Evolutionary conservation across 2,113 vertebrate species (phyloP).

Genomic region (Cochlearius cochlearius): DNA sequence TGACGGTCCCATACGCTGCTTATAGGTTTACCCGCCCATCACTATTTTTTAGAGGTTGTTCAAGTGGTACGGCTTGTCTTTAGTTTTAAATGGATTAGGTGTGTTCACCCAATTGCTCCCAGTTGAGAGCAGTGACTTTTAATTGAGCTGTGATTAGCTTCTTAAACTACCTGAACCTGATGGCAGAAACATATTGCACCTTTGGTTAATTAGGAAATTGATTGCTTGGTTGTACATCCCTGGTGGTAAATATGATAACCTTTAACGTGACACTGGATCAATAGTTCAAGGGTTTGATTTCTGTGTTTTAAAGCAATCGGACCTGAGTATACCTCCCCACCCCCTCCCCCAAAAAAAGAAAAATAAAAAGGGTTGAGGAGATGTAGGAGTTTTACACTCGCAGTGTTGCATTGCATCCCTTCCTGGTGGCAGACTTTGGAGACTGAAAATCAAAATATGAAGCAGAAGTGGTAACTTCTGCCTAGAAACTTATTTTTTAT

Average conservation of each 20-base stretch:
- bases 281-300: not conserved
- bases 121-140: not conserved
- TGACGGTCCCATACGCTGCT: too few relatives aligned
- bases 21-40: not conserved
- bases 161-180: not conserved
- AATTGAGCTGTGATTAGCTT: not conserved
- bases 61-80: not conserved
- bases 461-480: not conserved
- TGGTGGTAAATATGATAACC: not conserved
- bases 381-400: not conserved
- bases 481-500: not conserved
- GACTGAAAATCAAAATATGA: not conserved
- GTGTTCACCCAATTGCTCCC: not conserved
- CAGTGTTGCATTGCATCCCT: too few relatives aligned
- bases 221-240: not conserved
- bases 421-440: not conserved
- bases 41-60: not conserved
- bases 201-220: not conserved
- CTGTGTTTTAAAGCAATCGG: not conserved
- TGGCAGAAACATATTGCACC: not conserved
- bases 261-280: not conserved
- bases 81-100: not conserved
- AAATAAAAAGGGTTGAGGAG: not conserved
- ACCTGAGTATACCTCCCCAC: not conserved
- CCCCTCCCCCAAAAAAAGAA: accelerated